Conservation (phyloP, 2,888 invertebrate genomes). For the Plebejus anna region DNA sequence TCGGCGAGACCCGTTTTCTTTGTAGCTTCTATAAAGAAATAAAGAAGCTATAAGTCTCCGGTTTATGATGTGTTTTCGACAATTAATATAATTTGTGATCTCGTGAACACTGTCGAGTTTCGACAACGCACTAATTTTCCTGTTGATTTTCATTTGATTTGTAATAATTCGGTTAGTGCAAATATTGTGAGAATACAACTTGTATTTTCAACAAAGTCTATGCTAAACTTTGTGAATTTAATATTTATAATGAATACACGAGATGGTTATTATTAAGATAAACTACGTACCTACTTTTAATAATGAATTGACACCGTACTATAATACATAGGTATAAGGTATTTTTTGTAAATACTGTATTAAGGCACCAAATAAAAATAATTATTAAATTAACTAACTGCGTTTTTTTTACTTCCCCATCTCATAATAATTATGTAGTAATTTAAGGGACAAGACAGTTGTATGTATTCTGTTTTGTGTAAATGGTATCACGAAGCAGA, state of each 20-base stretch:
- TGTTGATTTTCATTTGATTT: not conserved
- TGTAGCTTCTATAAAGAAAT: too few species aligned
- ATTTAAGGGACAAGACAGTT: too few species aligned
- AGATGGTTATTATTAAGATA: slow-evolving; percentile 29
- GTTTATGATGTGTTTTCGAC: slow-evolving; percentile 13
- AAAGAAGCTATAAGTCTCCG: too few species aligned
- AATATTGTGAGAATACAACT: not conserved
- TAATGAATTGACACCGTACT: slow-evolving; percentile 47
- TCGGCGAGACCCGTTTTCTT: too few species aligned
- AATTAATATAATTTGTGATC: slow-evolving; percentile 19
- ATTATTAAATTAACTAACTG: slow-evolving; percentile 50
- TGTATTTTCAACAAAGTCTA: slow-evolving; percentile 1
- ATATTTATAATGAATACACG: slow-evolving; percentile 12
- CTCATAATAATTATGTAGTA: too few species aligned
- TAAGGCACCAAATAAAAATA: slow-evolving; percentile 64
- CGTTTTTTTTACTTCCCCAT: slow-evolving; percentile 36
- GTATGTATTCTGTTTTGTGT: too few species aligned
- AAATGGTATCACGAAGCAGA: too few species aligned
- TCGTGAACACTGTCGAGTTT: slow-evolving; percentile 14
- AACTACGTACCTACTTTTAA: slow-evolving; percentile 28
- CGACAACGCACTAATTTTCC: slow-evolving; percentile 9
- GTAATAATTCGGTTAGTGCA: not conserved
- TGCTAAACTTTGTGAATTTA: slow-evolving; percentile 11
- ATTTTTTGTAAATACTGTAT: slow-evolving; percentile 71
- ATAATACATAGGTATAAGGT: slow-evolving; percentile 48